A percentile compares a stretch with the other conserved stretches of the same genome.
Evolutionary conservation across 2,113 vertebrate genomes (phyloP).

Genomic region (Cnemophilus loriae): DNA sequence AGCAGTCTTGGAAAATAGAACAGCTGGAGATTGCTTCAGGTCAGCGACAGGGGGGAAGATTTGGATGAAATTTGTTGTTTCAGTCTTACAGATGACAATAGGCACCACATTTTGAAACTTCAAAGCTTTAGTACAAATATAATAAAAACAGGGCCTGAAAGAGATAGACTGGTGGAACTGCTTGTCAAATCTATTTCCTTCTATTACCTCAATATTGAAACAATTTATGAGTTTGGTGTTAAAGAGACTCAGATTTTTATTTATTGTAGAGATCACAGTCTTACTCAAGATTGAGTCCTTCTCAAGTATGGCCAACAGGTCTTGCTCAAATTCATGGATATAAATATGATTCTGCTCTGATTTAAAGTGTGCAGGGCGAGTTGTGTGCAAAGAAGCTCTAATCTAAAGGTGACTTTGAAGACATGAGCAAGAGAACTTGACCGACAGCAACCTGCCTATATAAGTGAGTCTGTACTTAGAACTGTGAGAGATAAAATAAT

Average conservation of each 20-base stretch:
- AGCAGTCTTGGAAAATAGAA: neutral
- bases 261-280: no score
- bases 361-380: neutral
- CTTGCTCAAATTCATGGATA: neutral
- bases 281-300: neutral
- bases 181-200: neutral
- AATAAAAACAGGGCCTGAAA: neutral
- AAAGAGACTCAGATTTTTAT: neutral
- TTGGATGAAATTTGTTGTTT: neutral
- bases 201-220: neutral
- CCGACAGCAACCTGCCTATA: neutral
- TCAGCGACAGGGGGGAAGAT: neutral
- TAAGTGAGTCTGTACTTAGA: neutral
- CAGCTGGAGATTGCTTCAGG: neutral
- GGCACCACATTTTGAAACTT: neutral
- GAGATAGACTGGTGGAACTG: neutral
- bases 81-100: neutral
- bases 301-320: neutral
- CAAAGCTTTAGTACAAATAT: neutral
- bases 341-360: neutral
- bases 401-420: neutral
- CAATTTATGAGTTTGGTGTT: neutral
- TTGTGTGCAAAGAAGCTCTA: neutral
- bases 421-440: neutral
- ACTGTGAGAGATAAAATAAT: neutral